A percentile compares a stretch with the other conserved stretches of the same genome.
phyloP scores from a whole-genome alignment of 2,113 vertebrate species.

The Shinisaurus crocodilurus region DNA sequence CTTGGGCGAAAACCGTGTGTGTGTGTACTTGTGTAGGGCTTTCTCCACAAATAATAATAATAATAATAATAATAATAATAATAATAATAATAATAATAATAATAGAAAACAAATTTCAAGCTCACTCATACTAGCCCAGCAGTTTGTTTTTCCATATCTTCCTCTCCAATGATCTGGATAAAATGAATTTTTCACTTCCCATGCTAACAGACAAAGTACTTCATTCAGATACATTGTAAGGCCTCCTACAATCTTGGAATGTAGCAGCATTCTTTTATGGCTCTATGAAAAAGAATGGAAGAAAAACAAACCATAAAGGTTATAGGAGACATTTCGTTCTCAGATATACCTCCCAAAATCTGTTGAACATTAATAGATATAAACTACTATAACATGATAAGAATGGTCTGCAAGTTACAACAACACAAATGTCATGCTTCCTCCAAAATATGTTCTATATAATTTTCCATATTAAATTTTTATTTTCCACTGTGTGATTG shows the following conservation, averaged over 20 bases:
- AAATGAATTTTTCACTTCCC: background rate
- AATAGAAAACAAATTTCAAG: background rate
- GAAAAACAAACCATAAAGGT: background rate
- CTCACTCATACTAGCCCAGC: background rate
- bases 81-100: too few relatives aligned
- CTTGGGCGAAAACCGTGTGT: too few relatives aligned
- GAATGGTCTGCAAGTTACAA: background rate
- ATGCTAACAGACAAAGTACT: background rate
- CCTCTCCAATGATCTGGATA: background rate
- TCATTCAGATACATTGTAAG: background rate
- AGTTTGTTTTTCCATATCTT: background rate
- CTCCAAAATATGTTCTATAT: background rate
- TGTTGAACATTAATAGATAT: background rate
- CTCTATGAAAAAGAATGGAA: background rate
- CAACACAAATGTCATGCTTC: background rate
- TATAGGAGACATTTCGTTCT: background rate
- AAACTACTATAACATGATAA: background rate
- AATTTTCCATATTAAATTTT: background rate
- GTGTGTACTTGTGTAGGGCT: too few relatives aligned
- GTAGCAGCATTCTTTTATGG: background rate
- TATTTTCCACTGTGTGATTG: background rate
- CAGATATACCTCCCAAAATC: background rate
- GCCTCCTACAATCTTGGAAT: background rate
- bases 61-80: too few relatives aligned
- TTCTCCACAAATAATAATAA: too few relatives aligned